Conservation (phyloP, 2,888 invertebrate species). For the Helobdella robusta region DNA sequence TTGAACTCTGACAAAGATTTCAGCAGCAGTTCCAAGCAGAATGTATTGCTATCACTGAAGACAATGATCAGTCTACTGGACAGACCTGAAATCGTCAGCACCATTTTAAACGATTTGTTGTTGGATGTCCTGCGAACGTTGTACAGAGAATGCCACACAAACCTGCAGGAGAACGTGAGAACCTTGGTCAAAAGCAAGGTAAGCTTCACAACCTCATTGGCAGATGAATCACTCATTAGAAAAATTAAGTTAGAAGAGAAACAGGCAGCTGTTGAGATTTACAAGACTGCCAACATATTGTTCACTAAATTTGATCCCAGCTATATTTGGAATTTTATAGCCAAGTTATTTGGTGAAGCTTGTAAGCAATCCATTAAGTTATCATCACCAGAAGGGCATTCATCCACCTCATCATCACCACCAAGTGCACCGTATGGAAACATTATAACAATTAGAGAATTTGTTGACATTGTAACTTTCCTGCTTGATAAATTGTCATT, state of each 20-base stretch:
- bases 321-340: constrained; percentile 73
- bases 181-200: constrained; percentile 9
- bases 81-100: constrained; percentile 69
- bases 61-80: constrained; percentile 73
- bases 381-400: not conserved
- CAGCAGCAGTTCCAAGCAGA: not conserved
- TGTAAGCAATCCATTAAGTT: constrained; percentile 34
- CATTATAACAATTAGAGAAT: constrained; percentile 53
- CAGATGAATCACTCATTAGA: not conserved
- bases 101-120: constrained; percentile 46
- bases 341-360: constrained; percentile 45
- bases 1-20: constrained; percentile 46
- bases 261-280: constrained; percentile 54
- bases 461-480: constrained; percentile 65
- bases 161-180: constrained; percentile 1
- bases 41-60: constrained; percentile 19
- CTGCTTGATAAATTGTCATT: constrained; percentile 59
- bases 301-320: constrained; percentile 74
- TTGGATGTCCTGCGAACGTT: constrained; percentile 59
- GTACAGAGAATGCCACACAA: constrained; percentile 38
- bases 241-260: constrained; percentile 26
- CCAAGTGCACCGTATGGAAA: not conserved
- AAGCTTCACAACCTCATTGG: not conserved
- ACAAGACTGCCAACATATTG: constrained; percentile 72
- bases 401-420: not conserved